Evolutionary conservation across 30 jellyfish, hydroid and myxozoan genomes (phyloP).

Genomic region (Hydractinia echinata): DNA sequence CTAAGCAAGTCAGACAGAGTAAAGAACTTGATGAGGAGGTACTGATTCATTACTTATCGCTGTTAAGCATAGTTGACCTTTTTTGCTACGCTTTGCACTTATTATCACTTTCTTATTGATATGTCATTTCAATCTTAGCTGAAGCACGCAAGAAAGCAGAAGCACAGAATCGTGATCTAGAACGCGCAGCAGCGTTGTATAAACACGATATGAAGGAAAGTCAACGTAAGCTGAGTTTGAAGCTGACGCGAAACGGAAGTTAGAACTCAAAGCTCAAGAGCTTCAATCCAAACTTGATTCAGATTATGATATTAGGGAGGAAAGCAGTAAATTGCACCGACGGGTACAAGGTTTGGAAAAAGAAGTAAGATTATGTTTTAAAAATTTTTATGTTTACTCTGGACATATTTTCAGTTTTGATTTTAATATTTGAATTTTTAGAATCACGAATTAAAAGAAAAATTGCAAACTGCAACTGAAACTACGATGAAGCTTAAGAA

Average conservation of each 20-base stretch:
- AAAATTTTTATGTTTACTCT: not conserved
- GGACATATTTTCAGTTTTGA: not conserved
- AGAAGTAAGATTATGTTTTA: constrained; percentile 61
- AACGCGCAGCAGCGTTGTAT: constrained; percentile 86
- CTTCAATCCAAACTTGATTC: constrained; percentile 72
- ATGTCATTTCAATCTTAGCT: constrained; percentile 7
- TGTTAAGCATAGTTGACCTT: not conserved
- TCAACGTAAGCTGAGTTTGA: constrained; percentile 87
- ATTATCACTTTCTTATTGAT: not conserved
- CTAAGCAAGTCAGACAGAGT: constrained; percentile 18
- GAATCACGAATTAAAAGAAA: constrained; percentile 76
- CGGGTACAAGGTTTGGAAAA: constrained; percentile 66
- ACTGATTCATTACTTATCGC: not conserved
- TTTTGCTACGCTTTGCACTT: no score
- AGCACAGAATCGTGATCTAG: constrained; percentile 86
- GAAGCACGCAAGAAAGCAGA: constrained; percentile 89
- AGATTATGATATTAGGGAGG: constrained; percentile 82
- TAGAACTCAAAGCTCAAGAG: constrained; percentile 77
- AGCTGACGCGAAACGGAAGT: constrained; percentile 77
- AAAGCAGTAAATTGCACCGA: constrained; percentile 63
- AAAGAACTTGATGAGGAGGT: constrained; percentile 42
- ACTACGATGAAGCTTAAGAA: constrained; percentile 61
- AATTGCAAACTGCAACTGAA: constrained; percentile 68
- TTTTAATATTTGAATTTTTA: not conserved
- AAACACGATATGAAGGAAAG: constrained; percentile 89